Evolutionary conservation across 2,797 vertebrate genomes (phyloP).

Genomic region (Lepidocolaptes lacrymiger): DNA sequence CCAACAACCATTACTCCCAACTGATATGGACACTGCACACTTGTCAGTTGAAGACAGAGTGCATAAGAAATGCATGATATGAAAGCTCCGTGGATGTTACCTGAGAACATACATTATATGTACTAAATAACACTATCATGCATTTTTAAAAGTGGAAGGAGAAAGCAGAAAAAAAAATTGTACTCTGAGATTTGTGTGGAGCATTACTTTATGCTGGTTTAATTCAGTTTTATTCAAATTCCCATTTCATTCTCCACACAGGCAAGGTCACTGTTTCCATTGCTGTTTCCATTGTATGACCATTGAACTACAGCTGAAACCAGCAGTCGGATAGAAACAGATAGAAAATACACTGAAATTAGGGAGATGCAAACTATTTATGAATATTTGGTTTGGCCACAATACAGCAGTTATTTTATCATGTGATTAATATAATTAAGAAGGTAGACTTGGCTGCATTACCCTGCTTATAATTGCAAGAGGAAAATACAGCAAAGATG

Average conservation of each 20-base stretch:
- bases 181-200: not conserved
- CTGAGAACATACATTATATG: not conserved
- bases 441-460: not conserved
- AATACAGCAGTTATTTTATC: not conserved
- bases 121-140: not conserved
- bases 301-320: not conserved
- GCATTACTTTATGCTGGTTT: not conserved
- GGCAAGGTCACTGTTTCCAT: not conserved
- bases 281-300: not conserved
- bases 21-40: fast-evolving
- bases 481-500: not conserved
- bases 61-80: not conserved
- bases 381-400: not conserved
- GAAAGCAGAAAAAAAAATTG: not conserved
- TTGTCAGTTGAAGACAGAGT: not conserved
- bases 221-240: not conserved
- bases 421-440: not conserved
- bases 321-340: not conserved
- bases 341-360: not conserved
- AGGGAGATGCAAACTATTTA: not conserved
- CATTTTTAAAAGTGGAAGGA: not conserved
- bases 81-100: not conserved
- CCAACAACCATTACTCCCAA: not conserved
- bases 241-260: not conserved
- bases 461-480: not conserved